These are phyloP conservation scores for Gambusia affinis DNA, from an alignment of 2,113 vertebrate genomes.

Conservation along the genomic window DNA sequence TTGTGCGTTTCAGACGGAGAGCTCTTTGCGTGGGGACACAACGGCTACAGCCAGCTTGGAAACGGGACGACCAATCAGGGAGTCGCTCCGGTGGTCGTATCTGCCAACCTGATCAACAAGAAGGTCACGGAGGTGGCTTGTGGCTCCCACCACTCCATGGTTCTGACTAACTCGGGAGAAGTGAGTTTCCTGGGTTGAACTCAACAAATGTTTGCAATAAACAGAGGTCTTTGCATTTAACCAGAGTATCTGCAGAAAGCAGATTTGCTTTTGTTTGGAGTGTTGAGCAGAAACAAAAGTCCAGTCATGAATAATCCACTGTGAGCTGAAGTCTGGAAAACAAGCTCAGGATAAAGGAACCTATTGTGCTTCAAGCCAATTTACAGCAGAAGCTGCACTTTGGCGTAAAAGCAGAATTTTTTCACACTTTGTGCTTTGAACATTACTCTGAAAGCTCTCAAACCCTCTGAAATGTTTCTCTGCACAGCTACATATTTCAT, in stretches of 20 bases:
- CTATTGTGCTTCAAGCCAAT: constrained; percentile 14
- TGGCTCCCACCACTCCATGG: constrained; percentile 97
- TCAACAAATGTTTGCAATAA: background rate
- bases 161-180: constrained; percentile 90
- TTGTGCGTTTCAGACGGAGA: constrained; percentile 86
- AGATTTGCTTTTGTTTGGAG: constrained; percentile 26
- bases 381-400: background rate
- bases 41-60: constrained; percentile 96
- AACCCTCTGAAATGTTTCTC: too few relatives aligned
- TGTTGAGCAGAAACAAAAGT: constrained; percentile 1
- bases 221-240: background rate
- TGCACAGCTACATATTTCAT: too few relatives aligned
- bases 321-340: constrained; percentile 20
- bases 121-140: constrained; percentile 92
- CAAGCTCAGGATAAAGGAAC: constrained; percentile 19
- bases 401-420: background rate
- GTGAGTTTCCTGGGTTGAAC: constrained; percentile 77
- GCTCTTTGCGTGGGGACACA: constrained; percentile 96
- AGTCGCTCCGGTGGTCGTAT: constrained; percentile 88
- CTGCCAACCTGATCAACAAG: constrained; percentile 89
- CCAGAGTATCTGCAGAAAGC: background rate
- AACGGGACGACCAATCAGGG: constrained; percentile 94
- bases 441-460: too few relatives aligned
- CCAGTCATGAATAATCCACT: constrained; percentile 28
- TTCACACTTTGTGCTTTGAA: background rate